Base-by-base conservation (phyloP, 2,797 vertebrate genomes). In the Rhyacichthys aspro region DNA sequence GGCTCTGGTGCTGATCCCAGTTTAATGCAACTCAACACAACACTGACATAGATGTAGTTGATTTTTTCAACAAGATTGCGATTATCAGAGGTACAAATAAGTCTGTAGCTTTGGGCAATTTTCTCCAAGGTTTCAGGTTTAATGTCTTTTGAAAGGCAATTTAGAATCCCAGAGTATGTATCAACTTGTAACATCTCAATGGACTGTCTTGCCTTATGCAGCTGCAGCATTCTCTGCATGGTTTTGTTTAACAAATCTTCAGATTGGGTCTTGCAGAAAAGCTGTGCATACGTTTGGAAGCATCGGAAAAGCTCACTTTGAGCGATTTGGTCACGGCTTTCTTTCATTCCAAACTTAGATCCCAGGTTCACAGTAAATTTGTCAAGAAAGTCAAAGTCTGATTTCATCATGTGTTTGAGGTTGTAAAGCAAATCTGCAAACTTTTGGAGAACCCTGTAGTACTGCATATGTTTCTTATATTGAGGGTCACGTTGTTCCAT, bases 221-320 rank as follows among this genome's bases (percentile, higher is more conserved):
- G 52, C 16, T 70, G 0, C 18, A 71, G 17, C 67, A 9, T 59
- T 1, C 0, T 0, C 1, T 0, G 0, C 16, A 84, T 41, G 12
- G 0, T 1, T 56, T 74, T 76, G 9, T 53, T 87, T 3, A 41
- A n/a, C 33, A 69, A 58, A 48, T 54, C 34, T 16, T 53, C 34
- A 34, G 78, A 76, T 37, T 89, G 82, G 42, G 58, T 81, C 32
- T 36, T 70, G 38, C 82, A 90, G 72, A 90, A 91, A n/a, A 90
- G 50, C 0, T 72, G 16, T 19, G 55, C 63, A 56, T 89, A 91
- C 8, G 60, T 0, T 6, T 0, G 18, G 43, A 91, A 90, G 62
- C 82, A 90, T 36, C 9, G 71, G 17, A 63, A 59, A 28, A 89
- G 66, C 1, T 86, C 71, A 0, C 41, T 36, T 43, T 39, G 65